Evolutionary conservation across 2,797 vertebrate genomes (phyloP).

Genomic region (Melanotaenia nigrans): DNA sequence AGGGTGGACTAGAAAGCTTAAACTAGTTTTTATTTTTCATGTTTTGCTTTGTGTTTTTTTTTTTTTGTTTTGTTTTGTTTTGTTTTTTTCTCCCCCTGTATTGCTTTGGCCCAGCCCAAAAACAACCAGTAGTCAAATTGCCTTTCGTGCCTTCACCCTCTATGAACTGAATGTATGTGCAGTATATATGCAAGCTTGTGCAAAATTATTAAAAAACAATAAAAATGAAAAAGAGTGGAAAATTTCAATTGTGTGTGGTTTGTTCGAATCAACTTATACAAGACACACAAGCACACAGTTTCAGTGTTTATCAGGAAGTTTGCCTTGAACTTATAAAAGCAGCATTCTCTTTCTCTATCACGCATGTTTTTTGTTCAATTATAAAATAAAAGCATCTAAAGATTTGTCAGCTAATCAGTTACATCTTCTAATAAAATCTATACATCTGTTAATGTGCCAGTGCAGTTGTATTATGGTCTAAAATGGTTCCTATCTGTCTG

Average conservation of each 20-base stretch:
- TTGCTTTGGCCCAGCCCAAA: constrained; percentile 95
- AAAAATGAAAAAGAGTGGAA: constrained; percentile 72
- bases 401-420: no score
- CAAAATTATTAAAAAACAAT: constrained; percentile 93
- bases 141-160: constrained; percentile 99
- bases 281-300: background rate
- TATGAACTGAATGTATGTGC: constrained; percentile 99
- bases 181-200: constrained; percentile 99
- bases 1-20: constrained; percentile 77
- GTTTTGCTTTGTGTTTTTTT: constrained; percentile 83
- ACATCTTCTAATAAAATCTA: no score
- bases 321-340: background rate
- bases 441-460: background rate
- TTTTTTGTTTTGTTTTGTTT: constrained; percentile 78
- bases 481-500: background rate
- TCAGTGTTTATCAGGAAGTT: background rate
- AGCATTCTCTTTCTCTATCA: background rate
- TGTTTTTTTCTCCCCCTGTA: constrained; percentile 86
- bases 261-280: constrained; percentile 6
- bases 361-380: background rate
- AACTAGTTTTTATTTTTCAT: constrained; percentile 89
- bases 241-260: constrained; percentile 26
- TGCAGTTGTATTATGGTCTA: background rate
- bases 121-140: constrained; percentile 95
- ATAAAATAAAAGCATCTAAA: no score